These are phyloP conservation scores for Callipepla californica DNA, from an alignment of 2,113 vertebrate species.

Conservation along the genomic window DNA sequence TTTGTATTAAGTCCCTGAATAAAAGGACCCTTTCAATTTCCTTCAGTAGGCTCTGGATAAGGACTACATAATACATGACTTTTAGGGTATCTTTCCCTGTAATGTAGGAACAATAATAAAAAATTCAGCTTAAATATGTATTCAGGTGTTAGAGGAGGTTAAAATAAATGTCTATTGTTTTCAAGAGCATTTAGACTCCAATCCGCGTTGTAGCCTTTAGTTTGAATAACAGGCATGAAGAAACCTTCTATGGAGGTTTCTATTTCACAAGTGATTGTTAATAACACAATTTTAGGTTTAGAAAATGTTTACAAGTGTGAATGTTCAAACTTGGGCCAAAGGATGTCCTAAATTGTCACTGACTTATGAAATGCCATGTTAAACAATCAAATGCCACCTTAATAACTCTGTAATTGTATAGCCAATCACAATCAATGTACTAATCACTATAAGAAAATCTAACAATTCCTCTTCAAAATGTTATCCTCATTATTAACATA, in stretches of 20 bases:
- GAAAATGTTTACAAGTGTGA: not conserved
- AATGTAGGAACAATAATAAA: not conserved
- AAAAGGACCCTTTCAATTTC: not conserved
- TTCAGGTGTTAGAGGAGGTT: not conserved
- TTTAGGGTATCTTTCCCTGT: not conserved
- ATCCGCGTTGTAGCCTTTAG: not conserved
- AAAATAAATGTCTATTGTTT: not conserved
- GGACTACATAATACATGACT: fast-evolving
- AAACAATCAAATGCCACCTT: not conserved
- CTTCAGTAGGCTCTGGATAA: not conserved
- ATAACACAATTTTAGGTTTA: not conserved
- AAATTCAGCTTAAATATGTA: not conserved
- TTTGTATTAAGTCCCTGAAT: not conserved
- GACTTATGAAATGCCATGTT: not conserved
- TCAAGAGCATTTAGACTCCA: not conserved
- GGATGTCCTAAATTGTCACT: not conserved
- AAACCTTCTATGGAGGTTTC: not conserved
- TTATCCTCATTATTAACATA: not conserved
- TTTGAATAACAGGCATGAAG: not conserved
- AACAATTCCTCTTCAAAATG: conserved; percentile 18
- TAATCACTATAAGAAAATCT: conserved; percentile 27
- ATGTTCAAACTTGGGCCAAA: fast-evolving
- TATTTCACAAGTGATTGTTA: not conserved
- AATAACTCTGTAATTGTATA: not conserved
- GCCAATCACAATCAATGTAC: not conserved